Percentiles rank a stretch among this genome's conserved stretches.
These are phyloP conservation scores for Taenioides sp. DNA, from an alignment of 2,797 vertebrate genomes.

Conservation along the genomic window DNA sequence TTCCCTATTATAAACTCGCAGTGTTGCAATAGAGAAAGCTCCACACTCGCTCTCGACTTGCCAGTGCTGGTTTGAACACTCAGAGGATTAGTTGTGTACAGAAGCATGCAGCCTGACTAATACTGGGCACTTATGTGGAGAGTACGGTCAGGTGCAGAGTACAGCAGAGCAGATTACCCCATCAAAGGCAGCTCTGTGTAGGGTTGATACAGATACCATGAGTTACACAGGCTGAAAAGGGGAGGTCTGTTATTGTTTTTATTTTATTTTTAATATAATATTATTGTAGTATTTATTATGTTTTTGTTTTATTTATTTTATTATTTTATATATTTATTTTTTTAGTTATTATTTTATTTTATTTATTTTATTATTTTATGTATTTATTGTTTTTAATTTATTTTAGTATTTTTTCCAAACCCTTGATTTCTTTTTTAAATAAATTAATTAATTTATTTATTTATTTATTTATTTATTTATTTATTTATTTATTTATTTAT, in stretches of 20 bases:
- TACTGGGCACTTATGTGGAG: slow-evolving; percentile 37
- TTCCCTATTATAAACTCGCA: not conserved
- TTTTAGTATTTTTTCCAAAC: too few species aligned
- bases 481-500: too few species aligned
- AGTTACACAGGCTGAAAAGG: slow-evolving; percentile 5
- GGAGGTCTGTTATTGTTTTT: not conserved
- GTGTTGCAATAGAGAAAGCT: slow-evolving; percentile 10
- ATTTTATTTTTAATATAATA: too few species aligned
- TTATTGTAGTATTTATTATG: too few species aligned
- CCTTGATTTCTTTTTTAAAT: too few species aligned
- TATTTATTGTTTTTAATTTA: too few species aligned
- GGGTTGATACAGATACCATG: slow-evolving; percentile 47
- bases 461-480: too few species aligned
- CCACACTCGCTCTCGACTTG: slow-evolving; percentile 3
- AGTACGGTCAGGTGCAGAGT: slow-evolving; percentile 44
- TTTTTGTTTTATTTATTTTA: too few species aligned
- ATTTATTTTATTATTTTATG: too few species aligned
- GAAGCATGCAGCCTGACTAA: slow-evolving; percentile 34
- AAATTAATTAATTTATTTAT: too few species aligned
- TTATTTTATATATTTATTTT: too few species aligned
- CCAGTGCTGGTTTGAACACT: slow-evolving; percentile 27
- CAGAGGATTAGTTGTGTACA: slow-evolving; percentile 35
- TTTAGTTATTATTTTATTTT: too few species aligned
- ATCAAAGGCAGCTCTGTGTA: slow-evolving; percentile 55
- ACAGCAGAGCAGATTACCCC: slow-evolving; percentile 51